Base-by-base conservation (phyloP, 2,113 vertebrate species). In the Aldabrachelys gigantea region DNA sequence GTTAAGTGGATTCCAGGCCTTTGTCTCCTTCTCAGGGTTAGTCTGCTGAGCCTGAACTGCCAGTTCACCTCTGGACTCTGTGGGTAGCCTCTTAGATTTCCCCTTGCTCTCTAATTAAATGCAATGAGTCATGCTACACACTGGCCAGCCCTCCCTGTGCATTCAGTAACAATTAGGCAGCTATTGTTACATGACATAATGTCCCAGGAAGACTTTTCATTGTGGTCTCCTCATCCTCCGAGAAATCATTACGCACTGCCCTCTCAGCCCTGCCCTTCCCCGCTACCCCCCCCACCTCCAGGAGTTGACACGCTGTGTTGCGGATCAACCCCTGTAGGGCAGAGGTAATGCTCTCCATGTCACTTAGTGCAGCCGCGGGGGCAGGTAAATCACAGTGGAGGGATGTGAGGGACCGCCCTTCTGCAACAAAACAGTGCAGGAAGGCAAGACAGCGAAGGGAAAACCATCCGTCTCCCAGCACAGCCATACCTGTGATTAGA, bases 401-500 rank as follows among this genome's bases (percentile, higher is more conserved):
- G 85, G 81, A n/a, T 41, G 35, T 80, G 57, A 92, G 52, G 80
- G 82, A 88, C 38, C 53, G 76, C 75, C 81, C 65, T 94, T 56
- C 84, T 89, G 84, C 82, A 50, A 75, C 57, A 91, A 88, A 57
- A 93, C 88, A 89, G 75, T 80, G 88, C 72, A 72, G 75, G 81
- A 75, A 72, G 88, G 76, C 81, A 75, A 91, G 76, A 91, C 62
- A 84, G 75, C 31, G 81, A 52, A 72, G 89, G 79, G 72, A 82
- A 88, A 94, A 84, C 59, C 89, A 88, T 91, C 80, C 50, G 47
- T 91, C 81, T 85, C 79, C 12, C 76, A 57, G 84, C 49, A 88
- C 84, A 81, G 50, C 29, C 54, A 81, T 44, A 76, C 52, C 52
- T 69, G 44, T 84, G 81, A 88, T 76, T 72, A 81, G 52, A 75